A percentile compares a stretch with the other conserved stretches of the same genome.
Evolutionary conservation across 2,113 vertebrate genomes (phyloP).

Genomic region (Motacilla tschutschensis): DNA sequence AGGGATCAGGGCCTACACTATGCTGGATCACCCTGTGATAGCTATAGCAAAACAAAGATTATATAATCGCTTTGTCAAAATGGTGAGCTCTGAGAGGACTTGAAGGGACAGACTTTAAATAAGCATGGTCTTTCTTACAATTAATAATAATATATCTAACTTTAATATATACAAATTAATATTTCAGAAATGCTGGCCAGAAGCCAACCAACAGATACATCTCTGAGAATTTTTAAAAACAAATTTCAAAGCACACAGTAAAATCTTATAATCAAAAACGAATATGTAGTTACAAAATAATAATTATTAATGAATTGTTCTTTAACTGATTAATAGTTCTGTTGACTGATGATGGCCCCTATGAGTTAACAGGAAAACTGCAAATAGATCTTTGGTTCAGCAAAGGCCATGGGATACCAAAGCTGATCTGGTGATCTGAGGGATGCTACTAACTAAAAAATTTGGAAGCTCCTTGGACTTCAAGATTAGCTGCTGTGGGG

Average conservation of each 20-base stretch:
- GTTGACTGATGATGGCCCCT: background rate
- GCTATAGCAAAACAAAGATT: slow-evolving; percentile 16
- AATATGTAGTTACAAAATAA: background rate
- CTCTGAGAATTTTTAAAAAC: background rate
- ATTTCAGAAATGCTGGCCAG: background rate
- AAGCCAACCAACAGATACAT: background rate
- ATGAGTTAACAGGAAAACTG: background rate
- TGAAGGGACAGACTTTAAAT: background rate
- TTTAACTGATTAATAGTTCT: background rate
- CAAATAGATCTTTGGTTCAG: no score
- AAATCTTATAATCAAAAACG: background rate
- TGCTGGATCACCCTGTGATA: background rate
- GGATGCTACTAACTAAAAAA: no score
- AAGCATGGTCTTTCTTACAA: background rate
- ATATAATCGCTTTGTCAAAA: slow-evolving; percentile 33
- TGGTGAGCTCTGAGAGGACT: background rate
- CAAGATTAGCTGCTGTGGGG: no score
- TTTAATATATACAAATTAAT: background rate
- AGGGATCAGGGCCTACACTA: background rate
- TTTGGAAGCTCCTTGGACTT: no score
- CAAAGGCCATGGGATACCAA: no score
- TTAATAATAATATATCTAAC: background rate
- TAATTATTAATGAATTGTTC: background rate
- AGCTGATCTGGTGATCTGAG: no score
- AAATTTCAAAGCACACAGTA: background rate